These are phyloP conservation scores for Limosa lapponica DNA, from an alignment of 2,797 vertebrate species.

Conservation along the genomic window DNA sequence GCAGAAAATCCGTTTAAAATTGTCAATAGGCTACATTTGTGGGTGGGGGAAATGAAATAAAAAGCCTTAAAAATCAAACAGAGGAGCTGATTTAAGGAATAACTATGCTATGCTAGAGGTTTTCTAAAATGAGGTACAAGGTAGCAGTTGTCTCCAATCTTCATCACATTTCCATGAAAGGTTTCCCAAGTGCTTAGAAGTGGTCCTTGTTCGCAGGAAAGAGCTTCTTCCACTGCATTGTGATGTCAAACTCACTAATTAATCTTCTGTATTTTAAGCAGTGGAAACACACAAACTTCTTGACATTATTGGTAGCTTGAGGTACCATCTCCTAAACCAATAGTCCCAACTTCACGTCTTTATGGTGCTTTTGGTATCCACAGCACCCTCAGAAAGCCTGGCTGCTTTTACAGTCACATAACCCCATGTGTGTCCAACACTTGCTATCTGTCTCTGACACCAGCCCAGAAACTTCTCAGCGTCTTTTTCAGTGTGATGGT, in stretches of 20 bases:
- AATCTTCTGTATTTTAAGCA: neutral
- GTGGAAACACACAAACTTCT: neutral
- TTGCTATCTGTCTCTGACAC: neutral
- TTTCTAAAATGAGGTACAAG: neutral
- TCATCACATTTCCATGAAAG: neutral
- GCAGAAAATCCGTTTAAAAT: neutral
- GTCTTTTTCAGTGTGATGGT: neutral
- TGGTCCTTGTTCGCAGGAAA: neutral
- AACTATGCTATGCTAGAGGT: neutral
- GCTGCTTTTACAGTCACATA: neutral
- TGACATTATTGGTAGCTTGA: neutral
- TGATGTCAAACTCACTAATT: neutral
- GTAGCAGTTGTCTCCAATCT: neutral
- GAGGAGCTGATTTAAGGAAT: neutral
- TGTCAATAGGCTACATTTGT: fast-evolving
- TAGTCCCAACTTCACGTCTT: neutral
- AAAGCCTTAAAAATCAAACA: neutral
- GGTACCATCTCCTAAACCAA: neutral
- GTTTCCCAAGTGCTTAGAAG: neutral
- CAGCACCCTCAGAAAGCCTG: neutral
- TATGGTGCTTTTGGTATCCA: neutral
- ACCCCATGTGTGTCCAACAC: fast-evolving
- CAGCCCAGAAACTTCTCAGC: neutral
- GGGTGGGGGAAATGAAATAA: neutral
- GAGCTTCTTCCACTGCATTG: neutral